These are phyloP conservation scores for Alosa alosa DNA, from an alignment of 2,113 vertebrate species.

Conservation along the genomic window DNA sequence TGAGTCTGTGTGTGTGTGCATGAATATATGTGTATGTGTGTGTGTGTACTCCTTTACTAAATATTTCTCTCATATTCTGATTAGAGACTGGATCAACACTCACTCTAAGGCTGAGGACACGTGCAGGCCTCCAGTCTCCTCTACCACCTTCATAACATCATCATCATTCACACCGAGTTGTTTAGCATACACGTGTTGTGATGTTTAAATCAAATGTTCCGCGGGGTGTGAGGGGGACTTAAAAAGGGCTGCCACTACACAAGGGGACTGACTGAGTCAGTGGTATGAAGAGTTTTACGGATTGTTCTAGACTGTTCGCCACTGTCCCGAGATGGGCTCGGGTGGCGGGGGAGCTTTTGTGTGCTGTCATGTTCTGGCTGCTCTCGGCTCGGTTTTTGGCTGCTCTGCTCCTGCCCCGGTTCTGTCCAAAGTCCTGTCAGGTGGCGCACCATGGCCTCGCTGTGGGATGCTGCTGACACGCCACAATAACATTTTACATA, in stretches of 20 bases:
- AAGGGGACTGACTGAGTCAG: conserved; percentile 1
- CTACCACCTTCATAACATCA: neutral
- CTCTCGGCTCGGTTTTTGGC: neutral
- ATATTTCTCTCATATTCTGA: neutral
- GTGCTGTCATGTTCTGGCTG: neutral
- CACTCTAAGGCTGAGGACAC: neutral
- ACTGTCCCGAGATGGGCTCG: neutral
- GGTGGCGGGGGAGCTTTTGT: neutral
- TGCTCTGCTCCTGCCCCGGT: neutral
- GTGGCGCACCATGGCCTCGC: neutral
- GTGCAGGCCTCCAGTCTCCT: neutral
- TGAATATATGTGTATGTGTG: neutral
- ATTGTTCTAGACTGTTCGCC: neutral
- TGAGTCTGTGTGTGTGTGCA: neutral
- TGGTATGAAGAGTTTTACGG: neutral
- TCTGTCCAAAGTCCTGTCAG: neutral
- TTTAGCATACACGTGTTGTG: neutral
- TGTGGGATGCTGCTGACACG: neutral
- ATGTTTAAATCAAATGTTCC: no score
- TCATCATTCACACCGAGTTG: neutral
- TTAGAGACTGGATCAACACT: neutral
- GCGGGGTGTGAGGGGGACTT: neutral
- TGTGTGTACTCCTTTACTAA: neutral
- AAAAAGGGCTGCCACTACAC: neutral
- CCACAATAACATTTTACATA: neutral